These are phyloP conservation scores for Tachina fera DNA, from an alignment of 2,888 invertebrate species.

Conservation along the genomic window DNA sequence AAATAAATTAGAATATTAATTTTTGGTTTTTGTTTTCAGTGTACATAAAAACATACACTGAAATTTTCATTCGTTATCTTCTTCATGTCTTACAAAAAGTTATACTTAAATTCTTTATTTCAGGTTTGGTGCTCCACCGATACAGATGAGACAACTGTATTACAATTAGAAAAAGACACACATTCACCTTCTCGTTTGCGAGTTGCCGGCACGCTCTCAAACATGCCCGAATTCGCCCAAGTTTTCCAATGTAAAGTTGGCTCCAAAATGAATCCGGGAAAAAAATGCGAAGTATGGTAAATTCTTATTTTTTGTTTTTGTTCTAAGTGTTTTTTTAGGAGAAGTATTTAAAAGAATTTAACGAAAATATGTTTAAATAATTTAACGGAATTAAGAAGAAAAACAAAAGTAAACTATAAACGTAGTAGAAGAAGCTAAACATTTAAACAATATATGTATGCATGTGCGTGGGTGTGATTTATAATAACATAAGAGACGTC, in stretches of 20 bases:
- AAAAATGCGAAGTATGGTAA: slow-evolving; percentile 95
- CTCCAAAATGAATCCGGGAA: slow-evolving; percentile 92
- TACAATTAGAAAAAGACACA: slow-evolving; percentile 96
- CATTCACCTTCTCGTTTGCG: slow-evolving; percentile 94
- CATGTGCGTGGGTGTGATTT: slow-evolving; percentile 60
- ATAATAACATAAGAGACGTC: slow-evolving; percentile 66
- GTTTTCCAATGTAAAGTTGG: slow-evolving; percentile 90
- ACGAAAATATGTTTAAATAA: slow-evolving; percentile 35
- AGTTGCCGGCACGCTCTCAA: slow-evolving; percentile 94
- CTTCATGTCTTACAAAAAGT: not conserved
- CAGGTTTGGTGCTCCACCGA: slow-evolving; percentile 95
- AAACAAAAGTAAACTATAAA: slow-evolving; percentile 61
- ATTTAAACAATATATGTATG: slow-evolving; percentile 57
- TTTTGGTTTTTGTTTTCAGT: too few relatives aligned
- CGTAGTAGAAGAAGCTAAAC: slow-evolving; percentile 43
- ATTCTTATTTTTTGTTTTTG: not conserved
- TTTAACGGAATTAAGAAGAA: slow-evolving; percentile 25
- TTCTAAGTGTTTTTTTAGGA: slow-evolving; percentile 2
- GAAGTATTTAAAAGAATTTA: slow-evolving; percentile 26
- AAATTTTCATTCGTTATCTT: too few relatives aligned
- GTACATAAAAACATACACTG: too few relatives aligned
- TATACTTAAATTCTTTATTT: not conserved
- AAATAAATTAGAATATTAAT: too few relatives aligned
- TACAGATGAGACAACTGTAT: slow-evolving; percentile 91
- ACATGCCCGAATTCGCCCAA: slow-evolving; percentile 91